Percentiles rank a stretch among this genome's conserved stretches.
Conservation (phyloP, 2,113 vertebrate species). For the Pomatostomus ruficeps region DNA sequence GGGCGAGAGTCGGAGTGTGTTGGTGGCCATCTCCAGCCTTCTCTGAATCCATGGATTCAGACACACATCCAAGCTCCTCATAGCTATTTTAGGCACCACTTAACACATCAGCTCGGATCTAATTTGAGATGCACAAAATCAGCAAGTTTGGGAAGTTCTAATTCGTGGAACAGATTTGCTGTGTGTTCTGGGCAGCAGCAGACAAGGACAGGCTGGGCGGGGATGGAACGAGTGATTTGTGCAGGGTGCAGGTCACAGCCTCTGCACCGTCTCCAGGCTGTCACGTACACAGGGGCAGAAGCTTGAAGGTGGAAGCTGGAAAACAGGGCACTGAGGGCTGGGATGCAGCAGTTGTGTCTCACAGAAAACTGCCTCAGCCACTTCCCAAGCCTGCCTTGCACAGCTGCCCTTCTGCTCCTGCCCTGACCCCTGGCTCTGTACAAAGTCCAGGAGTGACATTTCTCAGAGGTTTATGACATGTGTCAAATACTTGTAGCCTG, state of each 20-base stretch:
- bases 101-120: constrained; percentile 1
- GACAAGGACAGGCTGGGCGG: not conserved
- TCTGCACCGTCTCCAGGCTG: not conserved
- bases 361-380: not conserved
- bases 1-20: not conserved
- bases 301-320: not conserved
- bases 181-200: not conserved
- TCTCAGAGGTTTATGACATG: not conserved
- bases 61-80: not conserved
- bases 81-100: not conserved
- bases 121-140: constrained; percentile 12
- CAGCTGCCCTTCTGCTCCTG: not conserved
- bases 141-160: not conserved
- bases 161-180: not conserved
- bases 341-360: not conserved
- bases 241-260: not conserved
- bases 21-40: not conserved
- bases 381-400: not conserved
- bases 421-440: not conserved
- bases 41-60: not conserved
- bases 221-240: accelerated
- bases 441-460: not conserved
- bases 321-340: not conserved
- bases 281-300: not conserved
- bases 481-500: not conserved